Percentiles rank a stretch among this genome's conserved stretches.
Conservation (phyloP, 1,140 invertebrate species). For the Macrosteles quadrilineatus region DNA sequence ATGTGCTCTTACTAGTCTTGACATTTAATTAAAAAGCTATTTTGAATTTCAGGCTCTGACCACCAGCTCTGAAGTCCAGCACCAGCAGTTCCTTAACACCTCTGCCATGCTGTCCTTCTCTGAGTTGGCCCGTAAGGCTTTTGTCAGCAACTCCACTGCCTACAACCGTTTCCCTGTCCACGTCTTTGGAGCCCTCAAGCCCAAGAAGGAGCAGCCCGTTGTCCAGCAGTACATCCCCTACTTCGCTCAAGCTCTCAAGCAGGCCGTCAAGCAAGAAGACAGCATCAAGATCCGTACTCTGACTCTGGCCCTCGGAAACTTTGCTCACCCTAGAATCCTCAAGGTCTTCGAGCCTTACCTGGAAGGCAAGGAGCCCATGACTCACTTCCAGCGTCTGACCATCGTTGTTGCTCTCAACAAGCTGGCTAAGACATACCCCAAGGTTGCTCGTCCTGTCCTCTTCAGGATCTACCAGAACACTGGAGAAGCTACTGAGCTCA, state of each 20-base stretch:
- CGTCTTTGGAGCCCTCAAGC: constrained; percentile 57
- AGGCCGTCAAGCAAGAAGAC: constrained; percentile 55
- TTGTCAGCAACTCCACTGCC: constrained; percentile 57
- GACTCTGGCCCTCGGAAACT: constrained; percentile 63
- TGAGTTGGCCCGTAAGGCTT: constrained; percentile 58
- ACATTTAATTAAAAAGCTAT: not conserved
- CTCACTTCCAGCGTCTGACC: constrained; percentile 60
- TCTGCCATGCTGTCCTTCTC: constrained; percentile 58
- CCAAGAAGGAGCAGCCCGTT: constrained; percentile 54
- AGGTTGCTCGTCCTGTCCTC: constrained; percentile 55
- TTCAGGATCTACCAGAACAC: constrained; percentile 67
- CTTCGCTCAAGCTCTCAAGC: constrained; percentile 54
- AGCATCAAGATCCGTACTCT: constrained; percentile 58
- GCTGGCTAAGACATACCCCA: constrained; percentile 54
- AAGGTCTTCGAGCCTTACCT: constrained; percentile 64
- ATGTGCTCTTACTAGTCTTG: too few species aligned
- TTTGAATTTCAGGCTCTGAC: constrained; percentile 49
- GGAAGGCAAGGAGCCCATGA: constrained; percentile 56
- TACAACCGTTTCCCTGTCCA: constrained; percentile 63
- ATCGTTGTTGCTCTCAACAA: constrained; percentile 60
- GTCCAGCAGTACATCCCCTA: constrained; percentile 59
- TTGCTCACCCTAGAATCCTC: constrained; percentile 60
- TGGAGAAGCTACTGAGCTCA: constrained; percentile 62
- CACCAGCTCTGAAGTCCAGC: constrained; percentile 52
- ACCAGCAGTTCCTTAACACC: constrained; percentile 54